Base-by-base conservation (phyloP, 2,113 vertebrate genomes). In the Pedionomus torquatus region DNA sequence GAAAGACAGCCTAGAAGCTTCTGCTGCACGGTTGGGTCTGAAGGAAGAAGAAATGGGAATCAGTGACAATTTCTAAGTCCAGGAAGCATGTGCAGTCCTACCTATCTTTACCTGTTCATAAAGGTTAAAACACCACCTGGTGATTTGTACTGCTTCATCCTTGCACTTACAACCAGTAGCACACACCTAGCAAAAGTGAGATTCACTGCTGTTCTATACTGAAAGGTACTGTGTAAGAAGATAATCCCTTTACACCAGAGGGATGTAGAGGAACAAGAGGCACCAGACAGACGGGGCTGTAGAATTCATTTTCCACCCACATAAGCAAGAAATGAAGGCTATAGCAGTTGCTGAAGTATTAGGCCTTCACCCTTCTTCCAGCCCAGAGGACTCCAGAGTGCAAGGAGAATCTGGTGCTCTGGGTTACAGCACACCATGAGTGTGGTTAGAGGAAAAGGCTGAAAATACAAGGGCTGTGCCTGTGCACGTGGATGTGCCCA, bases 401-500 rank as follows among this genome's bases (percentile, higher is more conserved):
- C 48, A 61, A 55, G 23, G 17, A 68, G 52, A 26, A 31, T 35
- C 37, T 51, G 39, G 17, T 54, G 61, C 15, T 41, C 39, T 20
- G 11, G 64, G n/a, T 18, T 39, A 39, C 13, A 61, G 49, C 30
- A 65, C 41, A 89, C 7, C 33, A 55, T 5, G 35, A 81, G 14
- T 0, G 0, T 2, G 2, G 24, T 33, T 37, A 44, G 71, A 58
- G n/a, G 69, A 83, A 83, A 68, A 51, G 28, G 63, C 44, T 90
- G 58, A 48, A 76, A 85, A 88, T 3, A 51, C 26, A 48, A 57
- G 25, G 9, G 23, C 30, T 71, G n/a, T 28, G 46, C 4, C 20
- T 46, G 21, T 58, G 58, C 66, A 39, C 6, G 25, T 51, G 35
- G n/a, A 74, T 13, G 0, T 23, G 41, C 8, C 41, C 0, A 0